Conservation (phyloP, 2,797 vertebrate genomes). For the Ataeniobius toweri region DNA sequence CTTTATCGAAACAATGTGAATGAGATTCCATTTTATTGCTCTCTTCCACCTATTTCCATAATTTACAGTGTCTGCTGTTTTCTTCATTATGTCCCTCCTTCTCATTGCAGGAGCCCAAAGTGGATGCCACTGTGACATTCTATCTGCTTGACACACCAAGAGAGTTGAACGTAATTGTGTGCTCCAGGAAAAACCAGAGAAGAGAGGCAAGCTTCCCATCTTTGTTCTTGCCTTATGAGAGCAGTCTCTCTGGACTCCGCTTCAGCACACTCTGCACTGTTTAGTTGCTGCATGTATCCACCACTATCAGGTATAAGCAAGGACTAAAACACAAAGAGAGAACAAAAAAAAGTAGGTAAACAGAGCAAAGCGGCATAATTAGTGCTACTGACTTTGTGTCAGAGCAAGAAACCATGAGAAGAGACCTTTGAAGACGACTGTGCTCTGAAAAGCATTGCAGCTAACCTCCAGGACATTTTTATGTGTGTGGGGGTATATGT, state of each 20-base stretch:
- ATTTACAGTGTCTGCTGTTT: conserved; percentile 6
- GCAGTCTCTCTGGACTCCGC: conserved; percentile 50
- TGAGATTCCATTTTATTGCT: conserved; percentile 23
- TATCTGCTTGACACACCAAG: conserved; percentile 37
- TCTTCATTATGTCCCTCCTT: conserved; percentile 43
- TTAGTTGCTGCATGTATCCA: conserved; percentile 48
- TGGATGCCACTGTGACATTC: conserved; percentile 35
- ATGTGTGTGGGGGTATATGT: conserved; percentile 54
- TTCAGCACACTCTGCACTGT: conserved; percentile 50
- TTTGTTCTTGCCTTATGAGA: conserved; percentile 65
- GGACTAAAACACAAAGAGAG: conserved; percentile 51
- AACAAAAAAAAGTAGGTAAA: conserved; percentile 52
- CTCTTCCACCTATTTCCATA: conserved; percentile 3
- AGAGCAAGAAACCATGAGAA: conserved; percentile 63
- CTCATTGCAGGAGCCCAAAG: conserved; percentile 61
- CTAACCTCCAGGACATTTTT: conserved; percentile 65
- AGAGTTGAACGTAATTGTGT: conserved; percentile 47
- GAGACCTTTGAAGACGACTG: conserved; percentile 69
- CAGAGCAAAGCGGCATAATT: conserved; percentile 62
- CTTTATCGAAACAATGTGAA: conserved; percentile 23
- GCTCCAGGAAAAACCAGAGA: conserved; percentile 43
- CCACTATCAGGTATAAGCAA: conserved; percentile 47
- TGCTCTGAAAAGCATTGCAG: conserved; percentile 55
- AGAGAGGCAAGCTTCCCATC: conserved; percentile 51
- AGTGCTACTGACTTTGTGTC: conserved; percentile 59